A percentile compares a stretch with the other conserved stretches of the same genome.
Conservation (phyloP, 2,797 vertebrate genomes). For the Darevskia mixta region DNA sequence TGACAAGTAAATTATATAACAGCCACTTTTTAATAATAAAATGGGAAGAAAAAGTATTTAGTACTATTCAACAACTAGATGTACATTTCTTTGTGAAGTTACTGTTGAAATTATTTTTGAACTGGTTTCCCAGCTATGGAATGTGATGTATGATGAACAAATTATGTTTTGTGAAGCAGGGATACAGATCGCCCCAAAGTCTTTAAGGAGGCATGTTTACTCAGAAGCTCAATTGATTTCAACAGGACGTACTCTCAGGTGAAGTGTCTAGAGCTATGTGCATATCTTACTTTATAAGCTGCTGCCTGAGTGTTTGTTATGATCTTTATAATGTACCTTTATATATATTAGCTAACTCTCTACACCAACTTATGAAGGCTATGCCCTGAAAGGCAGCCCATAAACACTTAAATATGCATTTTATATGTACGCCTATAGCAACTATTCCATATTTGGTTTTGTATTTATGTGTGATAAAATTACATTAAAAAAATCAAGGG, state of each 20-base stretch:
- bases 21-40: background rate
- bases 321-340: no score
- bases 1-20: background rate
- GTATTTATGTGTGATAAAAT: fast-evolving
- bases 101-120: background rate
- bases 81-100: background rate
- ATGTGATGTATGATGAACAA: background rate
- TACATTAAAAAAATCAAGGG: background rate
- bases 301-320: background rate
- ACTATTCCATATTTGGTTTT: background rate
- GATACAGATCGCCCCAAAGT: background rate
- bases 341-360: background rate
- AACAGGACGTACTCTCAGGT: background rate
- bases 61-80: constrained; percentile 1
- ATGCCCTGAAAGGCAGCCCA: background rate
- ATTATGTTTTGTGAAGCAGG: background rate
- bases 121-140: background rate
- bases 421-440: background rate
- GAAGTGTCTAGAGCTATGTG: background rate
- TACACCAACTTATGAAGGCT: background rate
- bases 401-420: background rate
- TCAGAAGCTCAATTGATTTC: background rate
- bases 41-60: background rate
- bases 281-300: background rate
- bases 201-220: background rate